These are phyloP conservation scores for Pangasius sanitwongsei DNA, from an alignment of 2,797 vertebrate species.

Conservation along the genomic window DNA sequence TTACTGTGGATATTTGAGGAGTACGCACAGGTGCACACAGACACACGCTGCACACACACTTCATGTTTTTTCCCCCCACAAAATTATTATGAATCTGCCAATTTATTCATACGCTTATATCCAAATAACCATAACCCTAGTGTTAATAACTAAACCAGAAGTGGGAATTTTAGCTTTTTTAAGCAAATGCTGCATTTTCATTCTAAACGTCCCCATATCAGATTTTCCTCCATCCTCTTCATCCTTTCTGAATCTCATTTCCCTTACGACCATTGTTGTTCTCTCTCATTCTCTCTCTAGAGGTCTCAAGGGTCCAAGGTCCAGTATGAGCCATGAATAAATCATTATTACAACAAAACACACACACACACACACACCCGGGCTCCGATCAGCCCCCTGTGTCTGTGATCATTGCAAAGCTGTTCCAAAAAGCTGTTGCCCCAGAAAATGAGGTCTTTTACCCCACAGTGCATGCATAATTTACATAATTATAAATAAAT, in stretches of 20 bases:
- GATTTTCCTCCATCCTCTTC: conserved; percentile 29
- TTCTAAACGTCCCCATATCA: not conserved
- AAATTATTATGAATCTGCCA: not conserved
- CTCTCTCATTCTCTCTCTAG: conserved; percentile 24
- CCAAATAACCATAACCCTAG: not conserved
- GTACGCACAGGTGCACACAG: conserved; percentile 12
- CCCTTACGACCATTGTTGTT: conserved; percentile 38
- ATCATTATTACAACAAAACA: conserved; percentile 51
- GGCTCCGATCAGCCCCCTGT: conserved; percentile 62
- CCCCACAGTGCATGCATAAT: conserved; percentile 60
- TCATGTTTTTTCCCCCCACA: not conserved
- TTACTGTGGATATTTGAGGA: conserved; percentile 39
- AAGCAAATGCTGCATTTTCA: conserved; percentile 18
- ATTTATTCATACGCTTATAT: conserved; percentile 5
- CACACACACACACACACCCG: conserved; percentile 16
- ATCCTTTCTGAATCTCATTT: conserved; percentile 27
- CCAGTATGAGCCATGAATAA: conserved; percentile 52
- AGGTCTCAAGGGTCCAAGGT: conserved; percentile 52
- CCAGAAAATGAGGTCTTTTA: conserved; percentile 51
- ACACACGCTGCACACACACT: conserved; percentile 1
- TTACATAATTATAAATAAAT: conserved; percentile 52
- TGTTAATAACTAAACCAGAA: conserved; percentile 11
- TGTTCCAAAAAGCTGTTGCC: conserved; percentile 75
- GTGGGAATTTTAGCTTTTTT: conserved; percentile 2
- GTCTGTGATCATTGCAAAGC: conserved; percentile 77